Base-by-base conservation (phyloP, 2,888 invertebrate genomes). In the Colostygia pectinataria region DNA sequence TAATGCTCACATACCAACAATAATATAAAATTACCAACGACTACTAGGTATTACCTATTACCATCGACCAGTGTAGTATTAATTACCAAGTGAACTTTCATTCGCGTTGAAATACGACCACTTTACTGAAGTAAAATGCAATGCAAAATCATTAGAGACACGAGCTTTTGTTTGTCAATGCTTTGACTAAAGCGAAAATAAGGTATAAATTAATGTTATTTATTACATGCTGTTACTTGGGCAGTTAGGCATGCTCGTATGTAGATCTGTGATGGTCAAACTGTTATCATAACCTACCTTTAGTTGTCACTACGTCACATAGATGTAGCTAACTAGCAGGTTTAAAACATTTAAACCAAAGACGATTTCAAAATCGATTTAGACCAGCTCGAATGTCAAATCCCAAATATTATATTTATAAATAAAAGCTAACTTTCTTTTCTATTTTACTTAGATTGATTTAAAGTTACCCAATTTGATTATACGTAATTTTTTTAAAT, bases 191-290 rank as follows among this genome's bases (percentile, higher is more conserved):
- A 56, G 50, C 57, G 59, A 70, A 73, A 68, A 70, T 68, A 59
- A 65, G 56, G 40, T 53, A 69, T 75, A 72, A 74, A 72, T 71
- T 64, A 72, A 57, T 55, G 60, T 63, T 57, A 66, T 62, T 63
- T 68, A 68, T 64, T 58, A 49, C 56, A 57, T 33, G 49, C 48
- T 56, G 41, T 54, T 52, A 53, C 51, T 55, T 27, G 10, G 23
- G 10, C 32, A 18, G 47, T 56, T 48, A 18, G 20, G 25, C 41
- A 53, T 52, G 44, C 48, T 25, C 48, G 57, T 44, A 43, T 54
- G 56, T 53, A 48, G 42, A 32, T 14, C 53, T 48, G 15, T 20
- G 58, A 33, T 10, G 39, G 28, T 62, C 54, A 62, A 59, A 59
- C 52, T 53, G 8, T 4, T 15, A 15, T 15, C 4, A 4, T 15